Base-by-base conservation (phyloP, 2,888 invertebrate species). In the Tolmerus cingulatus region DNA sequence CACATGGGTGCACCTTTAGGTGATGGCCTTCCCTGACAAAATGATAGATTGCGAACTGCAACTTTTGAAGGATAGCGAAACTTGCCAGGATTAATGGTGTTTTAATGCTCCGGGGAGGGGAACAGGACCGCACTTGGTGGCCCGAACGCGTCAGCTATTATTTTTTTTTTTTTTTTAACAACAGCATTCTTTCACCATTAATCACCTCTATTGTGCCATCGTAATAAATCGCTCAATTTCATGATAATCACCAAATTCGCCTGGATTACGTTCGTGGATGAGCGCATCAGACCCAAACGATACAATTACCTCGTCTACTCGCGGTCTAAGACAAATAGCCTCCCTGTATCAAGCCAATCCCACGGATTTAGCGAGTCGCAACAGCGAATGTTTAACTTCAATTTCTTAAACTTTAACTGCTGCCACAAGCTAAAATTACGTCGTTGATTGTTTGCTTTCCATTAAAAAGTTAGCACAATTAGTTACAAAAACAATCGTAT, bases 41-140 rank as follows among this genome's bases (percentile, higher is more conserved):
- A 74, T 85, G 85, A 85, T 85, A 74, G 85, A 85, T 85, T 85
- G 46, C 85, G 43, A 43, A 74, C 46, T 85, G 40, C 37, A 34
- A 85, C 40, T 85, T 85, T 74, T 85, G 85, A 85, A 46, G 43
- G 85, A 74, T 85, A 74, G 19, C 43, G 85, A 74, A 85, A 74
- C 27, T 74, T 43, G 43, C 46, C 43, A 85, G 74, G 74, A 85
- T 85, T 85, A 74, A 85, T 85, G 85, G 74, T 51, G 74, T 74
- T 85, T 74, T 85, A 85, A 85, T 85, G 85, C 40, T 34, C 4
- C 40, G 23, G 46, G 43, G 34, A 30, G 5, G 19, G 40, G 55
- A 82, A 55, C 27, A 79, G 46, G 46, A 51, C 30, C 51, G 46
- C 66, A 66, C 16, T 51, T 23, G 16, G 51, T 79, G 79, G 40